Evolutionary conservation across 92 coral and sea anemone species (phyloP).

Genomic region (Plumapathes pennacea): DNA sequence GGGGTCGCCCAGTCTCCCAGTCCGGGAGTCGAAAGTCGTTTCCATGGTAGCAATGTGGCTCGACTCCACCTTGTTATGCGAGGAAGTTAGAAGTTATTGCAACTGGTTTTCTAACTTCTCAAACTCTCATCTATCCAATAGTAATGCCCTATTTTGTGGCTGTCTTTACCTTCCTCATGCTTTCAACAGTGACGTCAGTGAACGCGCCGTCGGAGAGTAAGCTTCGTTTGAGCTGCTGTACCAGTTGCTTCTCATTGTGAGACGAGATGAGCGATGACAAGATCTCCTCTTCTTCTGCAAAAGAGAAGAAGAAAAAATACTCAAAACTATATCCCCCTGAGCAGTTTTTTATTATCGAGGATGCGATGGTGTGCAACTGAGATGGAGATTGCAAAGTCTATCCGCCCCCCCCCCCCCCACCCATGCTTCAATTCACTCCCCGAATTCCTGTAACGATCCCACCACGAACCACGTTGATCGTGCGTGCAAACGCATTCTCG

Average conservation of each 20-base stretch:
- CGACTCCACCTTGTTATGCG: slow-evolving; percentile 53
- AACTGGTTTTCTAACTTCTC: background rate
- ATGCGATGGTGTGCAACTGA: slow-evolving; percentile 18
- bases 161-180: slow-evolving; percentile 64
- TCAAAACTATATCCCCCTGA: too few species aligned
- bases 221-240: slow-evolving; percentile 75
- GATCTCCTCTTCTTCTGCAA: slow-evolving; percentile 74
- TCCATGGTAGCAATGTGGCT: slow-evolving; percentile 70
- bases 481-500: too few species aligned
- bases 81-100: background rate
- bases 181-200: slow-evolving; percentile 35
- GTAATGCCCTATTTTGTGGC: too few species aligned
- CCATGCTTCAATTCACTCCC: background rate
- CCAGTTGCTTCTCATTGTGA: slow-evolving; percentile 72
- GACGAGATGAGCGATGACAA: slow-evolving; percentile 62
- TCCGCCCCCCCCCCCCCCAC: background rate
- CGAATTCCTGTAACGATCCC: too few species aligned
- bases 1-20: slow-evolving; percentile 54
- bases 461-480: too few species aligned
- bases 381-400: slow-evolving; percentile 10
- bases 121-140: background rate
- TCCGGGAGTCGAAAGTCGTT: slow-evolving; percentile 63
- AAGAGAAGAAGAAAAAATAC: background rate
- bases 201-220: slow-evolving; percentile 41
- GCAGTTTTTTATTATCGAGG: too few species aligned